Percentiles rank a stretch among this genome's conserved stretches.
Evolutionary conservation across 2,888 invertebrate species (phyloP).

Genomic region (Papilio protenor): DNA sequence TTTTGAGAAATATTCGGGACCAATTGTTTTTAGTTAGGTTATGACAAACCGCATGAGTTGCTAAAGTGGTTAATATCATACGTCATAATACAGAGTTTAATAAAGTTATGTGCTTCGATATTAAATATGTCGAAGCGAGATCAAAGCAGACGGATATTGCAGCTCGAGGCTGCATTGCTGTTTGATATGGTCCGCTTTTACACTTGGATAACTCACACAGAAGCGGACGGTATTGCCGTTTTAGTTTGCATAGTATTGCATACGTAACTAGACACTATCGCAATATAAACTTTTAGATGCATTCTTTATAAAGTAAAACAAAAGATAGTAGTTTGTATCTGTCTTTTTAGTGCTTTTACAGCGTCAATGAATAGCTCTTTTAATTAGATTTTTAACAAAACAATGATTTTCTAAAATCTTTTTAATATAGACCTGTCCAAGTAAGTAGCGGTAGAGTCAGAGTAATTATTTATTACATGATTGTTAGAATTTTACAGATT

Average conservation of each 20-base stretch:
- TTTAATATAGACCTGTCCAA: too few relatives aligned
- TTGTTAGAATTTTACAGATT: too few relatives aligned
- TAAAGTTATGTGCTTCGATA: constrained; percentile 30
- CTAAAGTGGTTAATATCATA: not conserved
- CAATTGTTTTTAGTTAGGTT: not conserved
- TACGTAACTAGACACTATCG: constrained; percentile 2
- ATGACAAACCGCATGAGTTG: not conserved
- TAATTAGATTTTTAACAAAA: not conserved
- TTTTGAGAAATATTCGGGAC: not conserved
- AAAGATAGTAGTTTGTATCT: not conserved
- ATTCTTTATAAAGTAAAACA: not conserved
- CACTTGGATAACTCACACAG: constrained; percentile 16
- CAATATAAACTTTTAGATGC: constrained; percentile 3
- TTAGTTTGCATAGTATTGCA: constrained; percentile 19
- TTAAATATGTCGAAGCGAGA: constrained; percentile 21
- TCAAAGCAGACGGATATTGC: constrained; percentile 18
- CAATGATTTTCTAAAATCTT: too few relatives aligned
- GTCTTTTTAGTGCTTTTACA: not conserved
- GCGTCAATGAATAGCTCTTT: not conserved
- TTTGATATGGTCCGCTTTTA: constrained; percentile 6
- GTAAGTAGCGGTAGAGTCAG: too few relatives aligned
- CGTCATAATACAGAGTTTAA: not conserved
- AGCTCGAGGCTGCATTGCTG: constrained; percentile 1
- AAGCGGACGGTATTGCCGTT: constrained; percentile 12
- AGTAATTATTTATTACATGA: too few relatives aligned